Base-by-base conservation (phyloP, 1,140 invertebrate species). In the Mya arenaria region DNA sequence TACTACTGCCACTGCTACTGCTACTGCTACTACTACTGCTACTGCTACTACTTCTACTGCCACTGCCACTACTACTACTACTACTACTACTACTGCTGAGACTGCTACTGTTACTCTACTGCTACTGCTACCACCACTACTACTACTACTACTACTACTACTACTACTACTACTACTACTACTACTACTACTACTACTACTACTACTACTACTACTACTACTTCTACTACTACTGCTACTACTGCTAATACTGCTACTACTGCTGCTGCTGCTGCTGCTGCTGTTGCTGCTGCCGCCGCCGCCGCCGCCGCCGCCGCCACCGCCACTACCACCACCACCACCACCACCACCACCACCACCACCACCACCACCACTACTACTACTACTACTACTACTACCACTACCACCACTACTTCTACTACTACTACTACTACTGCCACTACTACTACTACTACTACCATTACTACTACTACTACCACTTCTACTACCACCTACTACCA, bases 171-270 rank as follows among this genome's bases (percentile, higher is more conserved):
- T 30, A 56, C 69, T 73, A 73, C 69, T 73, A 55, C 69, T 73
- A 56, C 44, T 73, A 56, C 69, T 73, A 73, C 44, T 73, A 73
- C 69, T 73, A 44, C 52, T 73, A 34, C 44, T 73, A 41, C 30
- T 34, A 13, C 25, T 56, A 28, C 30, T 73, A 56, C 69, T 73
- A 56, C 25, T 73, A 25, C 55, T 63, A 34, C 69, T 73, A 41
- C 30, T 34, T 4, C 25, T 56, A 30, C 30, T 73, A 73, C 69
- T 79, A 68, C 60, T 79, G 52, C 48, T 68, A 13, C 60, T 68
- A 36, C 63, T 68, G 30, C 75, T 79, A 52, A 60, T 79, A 32
- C 75, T 79, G 52, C 75, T 79, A 41, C 75, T 79, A 30, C 63
- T 79, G 32, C 75, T 68, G 13, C 75, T 79, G n/a, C 75, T 79